Evolutionary conservation across 2,113 vertebrate genomes (phyloP).

Genomic region (Eleginops maclovinus): DNA sequence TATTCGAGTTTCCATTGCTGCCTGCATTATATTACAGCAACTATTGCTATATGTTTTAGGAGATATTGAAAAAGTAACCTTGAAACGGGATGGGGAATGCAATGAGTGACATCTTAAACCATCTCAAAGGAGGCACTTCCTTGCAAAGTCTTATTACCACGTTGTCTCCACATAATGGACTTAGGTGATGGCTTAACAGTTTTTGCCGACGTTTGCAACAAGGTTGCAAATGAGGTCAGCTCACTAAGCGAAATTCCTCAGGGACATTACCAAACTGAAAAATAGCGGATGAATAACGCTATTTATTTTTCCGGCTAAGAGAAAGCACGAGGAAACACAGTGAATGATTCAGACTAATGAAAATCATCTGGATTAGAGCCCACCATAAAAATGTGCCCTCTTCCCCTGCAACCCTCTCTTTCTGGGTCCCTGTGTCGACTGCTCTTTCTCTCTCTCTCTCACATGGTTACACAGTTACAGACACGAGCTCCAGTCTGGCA

Average conservation of each 20-base stretch:
- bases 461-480: conserved; percentile 22
- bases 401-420: not conserved
- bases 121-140: not conserved
- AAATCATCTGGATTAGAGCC: conserved; percentile 42
- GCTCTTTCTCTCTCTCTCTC: not conserved
- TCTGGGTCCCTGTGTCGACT: not conserved
- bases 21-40: too few relatives aligned
- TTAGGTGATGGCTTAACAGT: conserved; percentile 14
- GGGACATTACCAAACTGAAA: conserved; percentile 22
- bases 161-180: conserved; percentile 25
- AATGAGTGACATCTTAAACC: not conserved
- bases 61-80: conserved; percentile 23
- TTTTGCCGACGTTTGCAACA: conserved; percentile 30
- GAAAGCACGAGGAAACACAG: conserved; percentile 15
- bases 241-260: conserved; percentile 13
- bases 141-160: not conserved
- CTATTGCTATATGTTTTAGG: not conserved
- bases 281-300: not conserved
- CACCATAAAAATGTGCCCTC: not conserved
- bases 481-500: conserved; percentile 48
- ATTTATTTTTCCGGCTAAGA: conserved; percentile 31
- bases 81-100: conserved; percentile 3
- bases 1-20: too few relatives aligned
- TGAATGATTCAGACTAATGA: conserved; percentile 27
- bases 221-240: conserved; percentile 58